Evolutionary conservation across 53 echinoderm and acorn worm genomes (phyloP).

Genomic region (Temnopleurus reevesii): DNA sequence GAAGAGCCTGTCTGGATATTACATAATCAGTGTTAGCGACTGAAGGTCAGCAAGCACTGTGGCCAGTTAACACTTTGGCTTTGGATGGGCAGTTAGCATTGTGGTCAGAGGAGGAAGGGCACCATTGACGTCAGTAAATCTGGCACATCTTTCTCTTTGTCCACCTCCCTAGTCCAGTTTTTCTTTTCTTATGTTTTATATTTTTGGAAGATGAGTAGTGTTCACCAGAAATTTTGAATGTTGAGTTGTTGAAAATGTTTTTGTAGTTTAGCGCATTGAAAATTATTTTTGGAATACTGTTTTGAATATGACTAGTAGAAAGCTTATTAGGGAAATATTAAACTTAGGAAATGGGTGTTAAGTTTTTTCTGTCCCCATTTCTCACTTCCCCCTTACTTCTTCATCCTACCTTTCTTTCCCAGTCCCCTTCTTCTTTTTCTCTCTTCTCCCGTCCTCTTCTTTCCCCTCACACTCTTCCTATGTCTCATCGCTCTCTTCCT

Average conservation of each 20-base stretch:
- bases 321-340: too few relatives aligned
- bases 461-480: background rate
- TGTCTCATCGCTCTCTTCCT: background rate
- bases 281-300: too few relatives aligned
- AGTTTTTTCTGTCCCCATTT: too few relatives aligned
- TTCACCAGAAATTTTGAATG: too few relatives aligned
- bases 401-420: too few relatives aligned
- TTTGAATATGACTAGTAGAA: too few relatives aligned
- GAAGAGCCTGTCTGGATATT: conserved; percentile 47
- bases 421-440: too few relatives aligned
- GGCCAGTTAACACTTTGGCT: conserved; percentile 40
- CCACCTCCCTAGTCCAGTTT: background rate
- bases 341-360: too few relatives aligned
- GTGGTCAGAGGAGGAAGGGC: conserved; percentile 42
- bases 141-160: background rate
- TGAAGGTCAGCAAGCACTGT: conserved; percentile 21
- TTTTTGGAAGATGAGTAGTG: too few relatives aligned
- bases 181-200: background rate
- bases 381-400: too few relatives aligned
- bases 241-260: too few relatives aligned
- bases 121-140: conserved; percentile 50
- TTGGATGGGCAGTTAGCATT: background rate
- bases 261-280: too few relatives aligned
- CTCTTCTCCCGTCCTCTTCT: background rate
- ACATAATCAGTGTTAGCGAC: conserved; percentile 18